Conservation (phyloP, 2,797 vertebrate genomes). For the Fistularia commersonii region DNA sequence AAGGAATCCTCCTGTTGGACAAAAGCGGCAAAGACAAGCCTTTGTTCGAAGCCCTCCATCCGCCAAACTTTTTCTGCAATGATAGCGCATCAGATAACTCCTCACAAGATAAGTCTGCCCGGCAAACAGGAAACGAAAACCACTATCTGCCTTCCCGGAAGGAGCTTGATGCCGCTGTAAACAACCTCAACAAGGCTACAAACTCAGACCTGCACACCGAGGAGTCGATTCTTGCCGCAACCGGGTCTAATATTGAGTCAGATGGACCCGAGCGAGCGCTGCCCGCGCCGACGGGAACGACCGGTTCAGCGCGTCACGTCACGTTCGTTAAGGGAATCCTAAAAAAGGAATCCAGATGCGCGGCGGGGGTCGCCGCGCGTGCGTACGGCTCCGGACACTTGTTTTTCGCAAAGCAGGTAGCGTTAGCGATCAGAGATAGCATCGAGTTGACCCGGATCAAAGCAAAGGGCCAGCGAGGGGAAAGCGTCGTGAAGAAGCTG, state of each 20-base stretch:
- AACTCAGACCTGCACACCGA: slow-evolving; percentile 45
- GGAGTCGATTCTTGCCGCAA: slow-evolving; percentile 44
- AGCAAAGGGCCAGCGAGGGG: slow-evolving; percentile 58
- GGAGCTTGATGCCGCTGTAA: slow-evolving; percentile 31
- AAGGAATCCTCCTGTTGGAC: slow-evolving; percentile 54
- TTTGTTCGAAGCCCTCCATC: slow-evolving; percentile 41
- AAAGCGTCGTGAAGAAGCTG: slow-evolving; percentile 71
- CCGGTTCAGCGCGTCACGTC: slow-evolving; percentile 51
- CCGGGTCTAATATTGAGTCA: slow-evolving; percentile 45
- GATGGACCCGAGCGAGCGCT: slow-evolving; percentile 28
- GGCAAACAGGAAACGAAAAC: slow-evolving; percentile 31
- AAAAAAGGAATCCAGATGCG: slow-evolving; percentile 81
- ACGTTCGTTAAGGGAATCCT: slow-evolving; percentile 83
- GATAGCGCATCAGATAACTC: slow-evolving; percentile 26
- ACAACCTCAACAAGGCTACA: slow-evolving; percentile 54
- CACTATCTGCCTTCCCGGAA: slow-evolving; percentile 49
- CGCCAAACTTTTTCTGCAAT: slow-evolving; percentile 51
- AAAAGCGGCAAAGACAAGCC: slow-evolving; percentile 56
- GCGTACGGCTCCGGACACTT: slow-evolving; percentile 54
- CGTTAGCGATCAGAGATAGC: slow-evolving; percentile 82
- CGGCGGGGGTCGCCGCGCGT: slow-evolving; percentile 42
- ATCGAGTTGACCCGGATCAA: slow-evolving; percentile 81
- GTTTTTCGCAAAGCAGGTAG: slow-evolving; percentile 68
- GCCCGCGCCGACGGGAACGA: slow-evolving; percentile 26
- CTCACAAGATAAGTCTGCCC: slow-evolving; percentile 33